Base-by-base conservation (phyloP, 2,797 vertebrate genomes). In the Iguana delicatissima region DNA sequence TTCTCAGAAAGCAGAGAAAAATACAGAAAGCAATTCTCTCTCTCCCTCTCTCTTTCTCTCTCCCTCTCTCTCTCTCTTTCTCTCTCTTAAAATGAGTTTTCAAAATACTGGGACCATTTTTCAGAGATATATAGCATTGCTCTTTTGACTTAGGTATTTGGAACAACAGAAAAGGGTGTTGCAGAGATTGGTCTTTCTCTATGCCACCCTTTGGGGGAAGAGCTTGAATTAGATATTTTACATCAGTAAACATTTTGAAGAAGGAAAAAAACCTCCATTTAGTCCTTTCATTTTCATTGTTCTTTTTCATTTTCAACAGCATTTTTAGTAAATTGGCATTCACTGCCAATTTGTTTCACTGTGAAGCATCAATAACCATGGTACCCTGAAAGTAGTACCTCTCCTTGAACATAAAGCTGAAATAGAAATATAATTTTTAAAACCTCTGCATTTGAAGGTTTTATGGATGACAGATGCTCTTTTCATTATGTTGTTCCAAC, bases 401-500 rank as follows among this genome's bases (percentile, higher is more conserved):
- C 85, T 90, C 91, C 73, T 87, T 85, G 85, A 90, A 85, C 88
- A 92, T 89, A 92, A 90, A 92, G 67, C 84, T 80, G 81, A 87
- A 87, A 80, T 80, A 90, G 88, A 90, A 90, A 87, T 92, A 92
- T 89, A 84, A 89, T 90, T 92, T 91, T 89, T 85, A 90, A 92
- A 86, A 87, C 81, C 81, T 85, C 74, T 80, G 32, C 74, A 84
- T 74, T 84, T 84, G 88, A 87, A 90, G 88, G 64, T 89, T 92
- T 92, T 92, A 92, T 92, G 85, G 42, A 87, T 67, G 64, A 74
- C 76, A 52, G 88, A 64, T 42, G 86, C 67, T 82, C 85, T 90
- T 90, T 92, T 87, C 91, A 90, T 90, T 92, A 92, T n/a, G 55
- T 73, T 73, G 80, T 57, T 62, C 55, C 74, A 79, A 87, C 29